phyloP scores from a whole-genome alignment of 2,888 invertebrate genomes.

The Chromoteleia sp. region DNA sequence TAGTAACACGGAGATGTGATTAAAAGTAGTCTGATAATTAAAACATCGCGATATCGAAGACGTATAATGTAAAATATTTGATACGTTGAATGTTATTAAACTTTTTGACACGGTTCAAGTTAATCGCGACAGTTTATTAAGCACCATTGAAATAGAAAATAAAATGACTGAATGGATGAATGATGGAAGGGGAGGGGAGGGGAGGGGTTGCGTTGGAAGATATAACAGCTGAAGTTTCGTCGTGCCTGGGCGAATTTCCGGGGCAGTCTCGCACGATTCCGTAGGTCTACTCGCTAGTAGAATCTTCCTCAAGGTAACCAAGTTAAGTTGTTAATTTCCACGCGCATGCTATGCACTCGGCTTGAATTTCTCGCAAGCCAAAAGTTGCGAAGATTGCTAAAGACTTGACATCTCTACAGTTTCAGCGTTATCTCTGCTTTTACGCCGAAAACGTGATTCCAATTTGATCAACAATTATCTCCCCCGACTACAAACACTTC shows the following conservation, averaged over 20 bases:
- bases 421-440: conserved; percentile 18
- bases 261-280: conserved; percentile 71
- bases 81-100: no score
- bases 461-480: conserved; percentile 33
- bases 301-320: conserved; percentile 74
- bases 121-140: conserved; percentile 15
- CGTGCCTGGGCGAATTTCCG: conserved; percentile 78
- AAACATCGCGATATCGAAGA: no score
- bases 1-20: no score
- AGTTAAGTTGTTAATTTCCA: conserved; percentile 78
- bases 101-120: no score
- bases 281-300: conserved; percentile 65
- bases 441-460: conserved; percentile 15
- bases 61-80: no score
- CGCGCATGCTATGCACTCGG: conserved; percentile 73
- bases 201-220: conserved; percentile 55
- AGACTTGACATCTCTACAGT: conserved; percentile 39
- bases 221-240: conserved; percentile 80
- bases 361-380: conserved; percentile 73
- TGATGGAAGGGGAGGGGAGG: conserved; percentile 27
- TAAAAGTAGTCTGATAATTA: no score
- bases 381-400: conserved; percentile 53
- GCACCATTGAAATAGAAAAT: conserved; percentile 30
- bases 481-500: background rate
- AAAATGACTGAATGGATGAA: conserved; percentile 32